Base-by-base conservation (phyloP, 2,113 vertebrate species). In the Trogon surrucura region DNA sequence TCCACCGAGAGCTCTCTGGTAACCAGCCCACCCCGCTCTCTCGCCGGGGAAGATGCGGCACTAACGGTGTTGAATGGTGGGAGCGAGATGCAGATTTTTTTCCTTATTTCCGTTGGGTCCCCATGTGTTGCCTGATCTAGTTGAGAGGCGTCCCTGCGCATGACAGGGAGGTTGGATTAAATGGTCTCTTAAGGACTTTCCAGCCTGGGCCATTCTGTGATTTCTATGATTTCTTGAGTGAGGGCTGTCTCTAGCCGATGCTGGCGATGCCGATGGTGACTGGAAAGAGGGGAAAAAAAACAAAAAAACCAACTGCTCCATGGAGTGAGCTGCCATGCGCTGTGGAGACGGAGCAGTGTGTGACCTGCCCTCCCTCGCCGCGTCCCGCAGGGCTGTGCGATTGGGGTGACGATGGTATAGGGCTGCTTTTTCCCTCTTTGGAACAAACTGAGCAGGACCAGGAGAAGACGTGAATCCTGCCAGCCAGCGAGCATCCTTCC, bases 11-110 rank as follows among this genome's bases (percentile, higher is more conserved):
- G 47, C 41, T 30, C 13, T 48, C 34, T n/a, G 32, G 20, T 20
- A n/a, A 16, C 34, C n/a, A 20, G 23, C 51, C 57, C 29, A 25
- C 21, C 25, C 57, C 2, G 1, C 47, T 73, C 9, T 12, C 23
- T 38, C 8, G 8, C 29, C 36, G 34, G 56, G 62, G n/a, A 19
- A 50, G 48, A 48, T 50, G 64, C 73, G 44, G 34, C 14, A 3
- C 66, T 30, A 21, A 5, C 8, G 7, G 44, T 8, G 20, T 6
- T 27, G 36, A 62, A 72, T 0, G 0, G 32, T 0, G 0, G 32
- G 51, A 54, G 5, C 25, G 54, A 65, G 50, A 48, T 14, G 44
- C 34, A 50, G 64, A 12, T 18, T 27, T 36, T 74, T 62, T 54
- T 47, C 10, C 11, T 77, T 45, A 3, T 41, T 83, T 36, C 36